Evolutionary conservation across 1,140 invertebrate genomes (phyloP), one percentile per base, ranked within the genome.

Genomic region (Drosophila nigromelanica): DNA sequence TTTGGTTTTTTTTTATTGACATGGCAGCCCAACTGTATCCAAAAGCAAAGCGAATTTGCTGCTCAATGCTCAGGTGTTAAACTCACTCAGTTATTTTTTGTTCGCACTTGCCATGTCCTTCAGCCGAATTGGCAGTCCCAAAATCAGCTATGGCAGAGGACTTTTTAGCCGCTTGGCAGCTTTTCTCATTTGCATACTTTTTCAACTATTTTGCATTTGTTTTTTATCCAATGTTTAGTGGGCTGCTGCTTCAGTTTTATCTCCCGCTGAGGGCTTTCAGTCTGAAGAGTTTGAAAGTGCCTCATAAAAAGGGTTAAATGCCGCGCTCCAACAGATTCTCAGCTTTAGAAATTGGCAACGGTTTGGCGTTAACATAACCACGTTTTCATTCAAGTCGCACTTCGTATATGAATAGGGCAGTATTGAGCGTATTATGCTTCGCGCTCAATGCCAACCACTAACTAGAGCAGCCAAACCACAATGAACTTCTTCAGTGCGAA

Each of bases 131-230:
- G 60, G 14, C 24, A 30, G 37, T 61, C 52, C 63, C 8, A 52
- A 58, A 59, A 50, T 12, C 30, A 48, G 45, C 30, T 52, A 66
- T 8, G 24, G 42, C 42, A 27, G 50, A 61, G 42, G 37, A 45
- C 62, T 55, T 61, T 68, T 68, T 54, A 68, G 56, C 63, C 64
- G 71, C 64, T 50, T 69, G 52, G 14, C 70, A 69, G 54, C 61
- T 63, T 62, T 43, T 33, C 78, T 83, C 59, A 86, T 86, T 86
- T 86, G 78, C 82, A 86, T 86, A 86, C 82, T 87, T 86, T 81
- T 81, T 60, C 71, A 73, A 78, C 82, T 78, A 78, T 86, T 87
- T 86, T 87, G 70, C 82, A 76, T 81, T 60, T 67, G 54, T 80
- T 73, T 67, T 54, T 80, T 73, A 67, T 43, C 40, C 58, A 14